Percentiles rank a stretch among this genome's conserved stretches.
These are phyloP conservation scores for Ridgeia piscesae DNA, from an alignment of 1,140 invertebrate genomes.

Conservation along the genomic window DNA sequence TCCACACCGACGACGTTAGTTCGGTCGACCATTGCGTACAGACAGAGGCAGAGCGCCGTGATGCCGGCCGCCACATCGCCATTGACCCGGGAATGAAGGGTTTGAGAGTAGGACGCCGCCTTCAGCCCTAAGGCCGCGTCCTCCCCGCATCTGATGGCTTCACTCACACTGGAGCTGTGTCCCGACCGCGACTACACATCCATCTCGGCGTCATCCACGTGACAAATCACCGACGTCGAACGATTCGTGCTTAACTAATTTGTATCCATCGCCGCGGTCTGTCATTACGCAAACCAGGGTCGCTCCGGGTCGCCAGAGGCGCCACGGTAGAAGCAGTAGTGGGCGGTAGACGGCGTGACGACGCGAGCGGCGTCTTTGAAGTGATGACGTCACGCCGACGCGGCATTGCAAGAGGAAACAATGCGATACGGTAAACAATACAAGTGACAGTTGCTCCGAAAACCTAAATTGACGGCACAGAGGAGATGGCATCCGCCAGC, in stretches of 20 bases:
- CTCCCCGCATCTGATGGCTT: not conserved
- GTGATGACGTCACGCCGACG: not conserved
- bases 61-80: not conserved
- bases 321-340: not conserved
- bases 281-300: not conserved
- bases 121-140: not conserved
- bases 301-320: not conserved
- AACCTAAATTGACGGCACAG: not conserved
- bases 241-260: not conserved
- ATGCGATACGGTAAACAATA: not conserved
- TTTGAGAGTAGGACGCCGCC: too few species aligned
- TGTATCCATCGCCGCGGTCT: not conserved
- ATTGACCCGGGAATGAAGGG: not conserved
- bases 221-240: not conserved
- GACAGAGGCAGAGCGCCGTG: not conserved
- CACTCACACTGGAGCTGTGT: not conserved
- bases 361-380: not conserved
- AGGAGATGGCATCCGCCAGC: not conserved
- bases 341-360: not conserved
- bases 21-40: not conserved
- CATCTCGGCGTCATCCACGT: not conserved
- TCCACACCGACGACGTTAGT: not conserved
- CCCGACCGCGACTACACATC: not conserved
- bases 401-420: not conserved
- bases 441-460: not conserved